Base-by-base conservation (phyloP, 2,113 vertebrate genomes). In the Oncorhynchus mykiss region DNA sequence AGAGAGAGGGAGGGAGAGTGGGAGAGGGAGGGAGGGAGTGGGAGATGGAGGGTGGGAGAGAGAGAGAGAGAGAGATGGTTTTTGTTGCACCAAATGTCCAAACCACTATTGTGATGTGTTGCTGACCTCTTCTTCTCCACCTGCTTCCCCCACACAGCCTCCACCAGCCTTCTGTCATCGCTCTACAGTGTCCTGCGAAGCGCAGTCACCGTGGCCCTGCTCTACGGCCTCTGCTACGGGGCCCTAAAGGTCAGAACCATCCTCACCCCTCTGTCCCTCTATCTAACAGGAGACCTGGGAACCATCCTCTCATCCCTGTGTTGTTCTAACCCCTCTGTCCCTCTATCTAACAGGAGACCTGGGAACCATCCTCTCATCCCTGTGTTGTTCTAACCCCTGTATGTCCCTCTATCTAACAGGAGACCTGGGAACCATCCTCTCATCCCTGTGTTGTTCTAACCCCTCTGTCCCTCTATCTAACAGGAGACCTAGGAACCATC, bases 201-300 rank as follows among this genome's bases (percentile, higher is more conserved):
- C 90, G 84, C 96, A n/a, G 88, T 97, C 88, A 96, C 97, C 16
- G 96, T 99, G 34, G 95, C 94, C 67, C 93, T 98, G 88, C 91
- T 99, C 8, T 99, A 99, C 49, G 97, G 96, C 78, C 92, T 99
- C 80, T 99, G 97, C 89, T 99, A 99, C 3, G 98, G 97, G 72
- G 97, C 98, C 73, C 91, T 99, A 84, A 97, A 97, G 97, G 98
- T 99, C 16, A 16, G 12, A 27, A 20, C 5, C 7, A 3, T 22
- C 16, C 7, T 5, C 3, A 54, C 11, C 39, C 39, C 39, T 45
- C 8, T 8, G 34, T 7, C 6, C 9, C 13, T 51, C 13, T 51
- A 4, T 51, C 31, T 34, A 51, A 11, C 13, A 51, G 48, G 12
- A 51, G 48, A 51, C 48, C 12, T 51, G 9, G 48, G 11, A 14